These are phyloP conservation scores for Neotoma lepida DNA, from an alignment of 2,113 vertebrate genomes.

Conservation along the genomic window DNA sequence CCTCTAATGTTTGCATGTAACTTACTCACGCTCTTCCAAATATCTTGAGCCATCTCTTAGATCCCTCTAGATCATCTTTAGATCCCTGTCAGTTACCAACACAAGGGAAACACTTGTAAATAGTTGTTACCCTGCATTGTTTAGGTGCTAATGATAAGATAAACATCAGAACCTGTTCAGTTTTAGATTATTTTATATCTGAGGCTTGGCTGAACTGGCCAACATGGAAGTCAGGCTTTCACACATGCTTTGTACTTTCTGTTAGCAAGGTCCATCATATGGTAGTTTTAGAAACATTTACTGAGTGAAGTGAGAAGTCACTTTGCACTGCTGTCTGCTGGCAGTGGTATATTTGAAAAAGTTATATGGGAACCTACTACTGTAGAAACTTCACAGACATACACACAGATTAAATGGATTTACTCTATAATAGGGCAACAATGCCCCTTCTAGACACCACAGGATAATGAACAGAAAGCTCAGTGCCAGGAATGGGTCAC, in stretches of 20 bases:
- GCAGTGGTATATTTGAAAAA: background rate
- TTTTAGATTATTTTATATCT: background rate
- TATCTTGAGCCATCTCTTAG: background rate
- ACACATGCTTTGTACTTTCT: background rate
- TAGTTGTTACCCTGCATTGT: background rate
- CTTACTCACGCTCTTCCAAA: background rate
- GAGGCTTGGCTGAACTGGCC: background rate
- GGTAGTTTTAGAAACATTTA: background rate
- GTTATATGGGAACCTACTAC: background rate
- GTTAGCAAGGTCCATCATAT: background rate
- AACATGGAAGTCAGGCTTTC: background rate
- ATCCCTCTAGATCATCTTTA: background rate
- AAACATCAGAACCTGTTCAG: background rate
- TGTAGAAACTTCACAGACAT: background rate
- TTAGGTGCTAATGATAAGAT: background rate
- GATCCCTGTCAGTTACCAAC: background rate
- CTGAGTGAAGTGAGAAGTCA: background rate
- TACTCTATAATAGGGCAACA: background rate
- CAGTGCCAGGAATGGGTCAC: background rate
- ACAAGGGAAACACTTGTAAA: background rate
- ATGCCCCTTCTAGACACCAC: background rate
- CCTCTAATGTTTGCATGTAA: background rate
- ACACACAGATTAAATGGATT: background rate
- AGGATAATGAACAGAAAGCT: background rate
- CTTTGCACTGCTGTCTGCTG: background rate